Evolutionary conservation across 1,140 invertebrate species (phyloP).

Genomic region (Cardiocondyla obscurior): DNA sequence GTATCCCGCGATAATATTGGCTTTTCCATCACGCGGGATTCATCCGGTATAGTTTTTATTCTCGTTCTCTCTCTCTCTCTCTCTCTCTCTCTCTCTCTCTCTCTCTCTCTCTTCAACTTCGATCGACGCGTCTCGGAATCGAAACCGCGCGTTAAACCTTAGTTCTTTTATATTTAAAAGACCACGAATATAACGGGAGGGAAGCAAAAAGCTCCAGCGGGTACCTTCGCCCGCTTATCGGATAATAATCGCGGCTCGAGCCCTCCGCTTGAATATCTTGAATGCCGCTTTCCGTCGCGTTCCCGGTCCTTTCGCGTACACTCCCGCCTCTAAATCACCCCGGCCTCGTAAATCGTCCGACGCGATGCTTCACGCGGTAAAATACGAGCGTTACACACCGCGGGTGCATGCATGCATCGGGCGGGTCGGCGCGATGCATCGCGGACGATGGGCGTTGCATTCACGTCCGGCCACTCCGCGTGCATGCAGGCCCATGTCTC

Average conservation of each 20-base stretch:
- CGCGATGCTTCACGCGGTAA: slow-evolving; percentile 50
- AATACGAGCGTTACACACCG: slow-evolving; percentile 60
- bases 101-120: too few species aligned
- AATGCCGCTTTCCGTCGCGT: not conserved
- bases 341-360: slow-evolving; percentile 53
- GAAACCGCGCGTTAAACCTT: not conserved
- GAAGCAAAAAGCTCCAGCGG: not conserved
- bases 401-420: slow-evolving; percentile 59
- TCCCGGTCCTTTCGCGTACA: not conserved
- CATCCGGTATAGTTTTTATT: not conserved
- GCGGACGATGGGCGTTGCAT: slow-evolving; percentile 47
- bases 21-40: not conserved
- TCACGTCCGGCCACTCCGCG: slow-evolving; percentile 21
- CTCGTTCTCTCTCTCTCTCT: not conserved
- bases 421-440: slow-evolving; percentile 42
- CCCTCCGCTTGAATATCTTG: slow-evolving; percentile 8
- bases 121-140: not conserved
- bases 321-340: slow-evolving; percentile 48
- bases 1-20: not conserved
- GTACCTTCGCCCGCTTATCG: not conserved
- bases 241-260: slow-evolving; percentile 18
- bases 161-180: not conserved
- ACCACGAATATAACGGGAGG: not conserved
- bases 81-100: too few species aligned
- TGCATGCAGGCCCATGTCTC: slow-evolving; percentile 40